phyloP scores from a whole-genome alignment of 2,797 vertebrate genomes.

The Cetoscarus ocellatus region DNA sequence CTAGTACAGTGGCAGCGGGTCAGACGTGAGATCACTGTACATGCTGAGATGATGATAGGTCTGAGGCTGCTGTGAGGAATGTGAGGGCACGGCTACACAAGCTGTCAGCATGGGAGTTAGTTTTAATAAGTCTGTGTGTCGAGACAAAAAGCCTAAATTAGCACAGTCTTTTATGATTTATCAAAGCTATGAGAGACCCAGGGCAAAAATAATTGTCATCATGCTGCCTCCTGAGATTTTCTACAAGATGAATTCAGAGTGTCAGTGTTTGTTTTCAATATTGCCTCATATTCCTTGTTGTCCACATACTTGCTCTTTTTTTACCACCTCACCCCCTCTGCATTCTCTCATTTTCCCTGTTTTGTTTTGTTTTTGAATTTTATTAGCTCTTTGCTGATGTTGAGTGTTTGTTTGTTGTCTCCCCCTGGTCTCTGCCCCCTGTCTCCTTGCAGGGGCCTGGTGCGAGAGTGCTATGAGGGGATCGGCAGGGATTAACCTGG shows the following conservation, averaged over 20 bases:
- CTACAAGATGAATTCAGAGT: not conserved
- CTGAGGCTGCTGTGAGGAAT: slow-evolving; percentile 36
- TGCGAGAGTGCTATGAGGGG: slow-evolving; percentile 89
- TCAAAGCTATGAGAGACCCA: not conserved
- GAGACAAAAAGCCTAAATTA: not conserved
- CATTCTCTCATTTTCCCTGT: slow-evolving; percentile 43
- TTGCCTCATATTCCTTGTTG: slow-evolving; percentile 35
- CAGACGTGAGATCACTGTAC: slow-evolving; percentile 55
- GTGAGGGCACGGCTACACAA: slow-evolving; percentile 17
- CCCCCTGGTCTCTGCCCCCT: slow-evolving; percentile 35
- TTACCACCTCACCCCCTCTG: slow-evolving; percentile 7
- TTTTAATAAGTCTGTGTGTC: slow-evolving; percentile 4
- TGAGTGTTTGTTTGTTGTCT: slow-evolving; percentile 77
- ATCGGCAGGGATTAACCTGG: slow-evolving; percentile 94
- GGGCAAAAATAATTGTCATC: not conserved
- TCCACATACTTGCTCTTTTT: slow-evolving; percentile 37
- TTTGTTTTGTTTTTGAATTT: slow-evolving; percentile 20
- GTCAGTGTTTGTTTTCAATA: slow-evolving; percentile 1
- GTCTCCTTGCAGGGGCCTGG: slow-evolving; percentile 68
- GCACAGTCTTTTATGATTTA: not conserved
- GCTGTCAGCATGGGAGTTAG: slow-evolving; percentile 5
- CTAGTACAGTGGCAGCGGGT: slow-evolving; percentile 55
- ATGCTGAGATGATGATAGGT: slow-evolving; percentile 74
- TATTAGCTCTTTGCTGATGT: slow-evolving; percentile 43
- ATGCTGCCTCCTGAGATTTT: not conserved